Conservation (phyloP, 2,888 invertebrate species). For the Drosophila glabriapex region DNA sequence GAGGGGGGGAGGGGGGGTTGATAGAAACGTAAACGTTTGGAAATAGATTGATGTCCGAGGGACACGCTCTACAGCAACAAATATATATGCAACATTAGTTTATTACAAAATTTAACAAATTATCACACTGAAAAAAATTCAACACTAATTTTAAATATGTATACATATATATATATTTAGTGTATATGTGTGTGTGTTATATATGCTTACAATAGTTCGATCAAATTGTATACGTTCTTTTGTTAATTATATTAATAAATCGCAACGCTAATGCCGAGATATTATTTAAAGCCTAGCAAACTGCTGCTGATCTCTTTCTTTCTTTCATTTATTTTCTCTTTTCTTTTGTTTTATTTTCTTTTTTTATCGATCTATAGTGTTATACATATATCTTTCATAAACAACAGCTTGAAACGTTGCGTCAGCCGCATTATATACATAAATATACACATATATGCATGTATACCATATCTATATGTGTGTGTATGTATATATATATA, state of each 20-base stretch:
- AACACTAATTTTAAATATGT: constrained; percentile 70
- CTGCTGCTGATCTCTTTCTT: constrained; percentile 41
- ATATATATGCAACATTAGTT: constrained; percentile 63
- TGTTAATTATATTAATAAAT: constrained; percentile 28
- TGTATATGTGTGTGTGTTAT: constrained; percentile 34
- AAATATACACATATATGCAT: constrained; percentile 14
- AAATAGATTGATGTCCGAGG: constrained; percentile 32
- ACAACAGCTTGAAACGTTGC: constrained; percentile 67
- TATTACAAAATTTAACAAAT: constrained; percentile 74
- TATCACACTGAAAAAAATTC: constrained; percentile 81
- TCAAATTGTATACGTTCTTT: constrained; percentile 70
- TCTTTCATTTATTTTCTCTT: background rate
- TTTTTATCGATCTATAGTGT: constrained; percentile 34
- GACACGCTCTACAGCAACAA: constrained; percentile 62
- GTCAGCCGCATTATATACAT: constrained; percentile 33
- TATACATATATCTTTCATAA: constrained; percentile 60
- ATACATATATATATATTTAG: constrained; percentile 46
- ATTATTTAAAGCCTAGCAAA: constrained; percentile 66
- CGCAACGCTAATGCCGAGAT: constrained; percentile 50
- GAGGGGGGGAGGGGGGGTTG: background rate
- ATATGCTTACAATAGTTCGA: constrained; percentile 52
- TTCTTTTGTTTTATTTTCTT: constrained; percentile 17
- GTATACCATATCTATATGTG: constrained; percentile 26
- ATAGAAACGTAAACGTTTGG: constrained; percentile 32
- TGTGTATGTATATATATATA: constrained; percentile 14